These are phyloP conservation scores for Platichthys stellatus DNA, from an alignment of 2,113 vertebrate species.

Conservation along the genomic window DNA sequence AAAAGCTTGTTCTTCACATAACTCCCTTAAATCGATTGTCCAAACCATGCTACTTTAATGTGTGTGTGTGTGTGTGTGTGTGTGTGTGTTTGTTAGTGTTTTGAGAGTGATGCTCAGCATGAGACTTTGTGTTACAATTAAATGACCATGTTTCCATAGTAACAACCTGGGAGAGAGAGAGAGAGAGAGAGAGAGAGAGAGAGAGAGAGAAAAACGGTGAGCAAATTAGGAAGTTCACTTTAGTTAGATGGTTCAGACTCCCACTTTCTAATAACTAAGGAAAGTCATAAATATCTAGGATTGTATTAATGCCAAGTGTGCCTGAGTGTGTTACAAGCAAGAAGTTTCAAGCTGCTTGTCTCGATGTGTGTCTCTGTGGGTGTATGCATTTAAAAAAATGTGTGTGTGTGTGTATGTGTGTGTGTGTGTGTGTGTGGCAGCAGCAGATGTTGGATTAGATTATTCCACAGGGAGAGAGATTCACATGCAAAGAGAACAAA, in stretches of 20 bases:
- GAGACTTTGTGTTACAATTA: conserved; percentile 20
- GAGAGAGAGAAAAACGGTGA: background rate
- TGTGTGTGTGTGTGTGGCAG: conserved; percentile 1
- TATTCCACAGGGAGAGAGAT: conserved; percentile 2
- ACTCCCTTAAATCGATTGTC: too few relatives aligned
- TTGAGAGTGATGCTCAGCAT: conserved; percentile 48
- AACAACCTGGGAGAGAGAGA: conserved; percentile 5
- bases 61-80: background rate
- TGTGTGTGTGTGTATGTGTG: background rate
- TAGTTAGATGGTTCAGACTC: background rate
- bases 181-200: too few relatives aligned
- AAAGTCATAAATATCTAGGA: conserved; percentile 35
- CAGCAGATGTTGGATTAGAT: conserved; percentile 45
- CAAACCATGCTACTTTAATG: too few relatives aligned
- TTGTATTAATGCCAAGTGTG: background rate
- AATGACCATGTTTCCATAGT: conserved; percentile 46
- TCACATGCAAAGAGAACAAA: background rate
- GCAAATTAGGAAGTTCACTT: conserved; percentile 1
- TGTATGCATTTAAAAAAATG: background rate
- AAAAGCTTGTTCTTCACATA: too few relatives aligned
- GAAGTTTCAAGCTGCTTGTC: conserved; percentile 36
- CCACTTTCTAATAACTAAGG: conserved; percentile 12
- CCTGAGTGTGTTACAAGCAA: conserved; percentile 25
- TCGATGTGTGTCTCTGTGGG: background rate
- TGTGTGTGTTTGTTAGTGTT: conserved; percentile 3